Conservation (phyloP, 2,888 invertebrate species). For the Oasisia sp. region DNA sequence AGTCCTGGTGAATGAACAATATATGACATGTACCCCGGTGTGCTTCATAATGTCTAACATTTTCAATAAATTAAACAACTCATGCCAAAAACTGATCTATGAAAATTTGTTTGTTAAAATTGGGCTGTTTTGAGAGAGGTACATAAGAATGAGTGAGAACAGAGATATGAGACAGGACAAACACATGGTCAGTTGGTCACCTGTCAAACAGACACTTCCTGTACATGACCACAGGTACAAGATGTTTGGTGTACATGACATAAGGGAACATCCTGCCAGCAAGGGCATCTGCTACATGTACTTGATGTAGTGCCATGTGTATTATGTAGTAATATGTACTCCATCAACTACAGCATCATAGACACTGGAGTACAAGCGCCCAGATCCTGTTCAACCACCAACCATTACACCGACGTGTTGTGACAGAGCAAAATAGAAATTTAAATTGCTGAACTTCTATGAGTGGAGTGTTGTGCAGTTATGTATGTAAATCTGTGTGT, state of each 20-base stretch:
- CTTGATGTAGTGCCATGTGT: no score
- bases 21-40: no score
- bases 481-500: no score
- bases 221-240: not conserved
- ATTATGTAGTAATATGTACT: not conserved
- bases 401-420: no score
- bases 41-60: not conserved
- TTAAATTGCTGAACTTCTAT: no score
- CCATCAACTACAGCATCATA: not conserved
- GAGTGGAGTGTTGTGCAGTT: no score
- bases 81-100: not conserved
- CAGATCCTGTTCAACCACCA: not conserved
- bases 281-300: constrained; percentile 13
- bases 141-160: not conserved
- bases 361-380: not conserved
- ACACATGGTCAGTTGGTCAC: not conserved
- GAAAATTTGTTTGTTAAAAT: not conserved
- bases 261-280: not conserved
- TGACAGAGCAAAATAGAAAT: no score
- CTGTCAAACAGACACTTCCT: not conserved
- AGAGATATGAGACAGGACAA: not conserved
- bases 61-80: not conserved
- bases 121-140: not conserved
- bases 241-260: not conserved
- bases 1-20: no score